phyloP scores from a whole-genome alignment of 2,113 vertebrate species.

The Eretmochelys imbricata region DNA sequence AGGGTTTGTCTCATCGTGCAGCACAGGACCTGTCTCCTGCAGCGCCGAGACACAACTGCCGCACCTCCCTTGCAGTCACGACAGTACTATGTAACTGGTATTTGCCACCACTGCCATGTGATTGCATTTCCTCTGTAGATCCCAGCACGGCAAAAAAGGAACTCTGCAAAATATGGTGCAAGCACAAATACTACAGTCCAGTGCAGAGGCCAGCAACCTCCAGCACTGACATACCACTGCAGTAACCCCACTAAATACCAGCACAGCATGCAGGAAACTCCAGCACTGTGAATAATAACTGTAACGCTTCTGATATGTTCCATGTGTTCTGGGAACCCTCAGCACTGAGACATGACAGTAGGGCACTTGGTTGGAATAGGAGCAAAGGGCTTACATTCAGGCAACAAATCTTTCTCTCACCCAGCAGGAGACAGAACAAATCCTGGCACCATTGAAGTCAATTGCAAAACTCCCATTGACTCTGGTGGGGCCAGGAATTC shows the following conservation, averaged over 20 bases:
- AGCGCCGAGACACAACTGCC: neutral
- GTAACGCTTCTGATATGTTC: neutral
- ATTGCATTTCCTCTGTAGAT: neutral
- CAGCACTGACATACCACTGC: neutral
- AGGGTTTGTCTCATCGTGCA: neutral
- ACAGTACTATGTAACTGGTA: neutral
- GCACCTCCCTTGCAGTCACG: neutral
- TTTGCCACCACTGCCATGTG: neutral
- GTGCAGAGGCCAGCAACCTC: neutral
- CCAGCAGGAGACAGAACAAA: neutral
- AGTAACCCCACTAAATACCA: neutral
- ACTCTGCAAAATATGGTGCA: neutral
- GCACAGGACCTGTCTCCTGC: neutral
- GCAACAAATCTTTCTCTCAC: neutral
- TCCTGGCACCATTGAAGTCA: neutral
- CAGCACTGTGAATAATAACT: neutral
- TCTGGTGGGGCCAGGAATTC: neutral
- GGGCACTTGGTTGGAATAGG: neutral
- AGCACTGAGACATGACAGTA: neutral
- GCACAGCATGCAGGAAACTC: neutral
- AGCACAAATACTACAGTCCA: neutral
- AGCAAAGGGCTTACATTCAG: neutral
- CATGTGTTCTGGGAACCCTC: neutral
- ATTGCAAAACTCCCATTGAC: neutral
- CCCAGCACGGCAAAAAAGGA: neutral